Evolutionary conservation across 1,140 invertebrate species (phyloP).

Genomic region (Aphis craccivora): DNA sequence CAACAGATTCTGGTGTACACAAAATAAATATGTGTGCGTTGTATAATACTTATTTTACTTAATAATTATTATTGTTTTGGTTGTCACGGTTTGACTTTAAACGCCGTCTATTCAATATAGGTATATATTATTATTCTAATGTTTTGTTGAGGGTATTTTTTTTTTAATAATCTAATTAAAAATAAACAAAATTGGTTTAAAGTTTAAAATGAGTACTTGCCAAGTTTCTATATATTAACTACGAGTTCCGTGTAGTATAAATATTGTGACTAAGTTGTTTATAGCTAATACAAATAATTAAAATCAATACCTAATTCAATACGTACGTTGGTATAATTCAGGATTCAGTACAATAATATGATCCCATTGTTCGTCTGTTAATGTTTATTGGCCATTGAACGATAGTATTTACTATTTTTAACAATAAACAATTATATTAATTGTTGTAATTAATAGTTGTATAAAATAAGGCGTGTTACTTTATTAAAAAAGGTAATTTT

Average conservation of each 20-base stretch:
- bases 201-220: not conserved
- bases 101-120: not conserved
- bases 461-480: too few species aligned
- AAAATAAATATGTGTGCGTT: too few species aligned
- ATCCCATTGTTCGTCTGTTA: not conserved
- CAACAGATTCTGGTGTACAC: too few species aligned
- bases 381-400: not conserved
- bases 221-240: not conserved
- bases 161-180: not conserved
- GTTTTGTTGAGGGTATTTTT: not conserved
- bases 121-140: not conserved
- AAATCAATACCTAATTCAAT: too few species aligned
- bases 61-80: not conserved
- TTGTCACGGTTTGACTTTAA: not conserved
- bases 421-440: too few species aligned
- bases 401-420: not conserved
- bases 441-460: too few species aligned
- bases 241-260: not conserved
- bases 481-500: too few species aligned
- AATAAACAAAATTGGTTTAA: not conserved
- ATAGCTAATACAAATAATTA: not conserved
- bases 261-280: not conserved
- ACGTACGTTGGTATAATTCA: not conserved
- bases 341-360: too few species aligned
- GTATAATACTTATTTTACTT: too few species aligned